A percentile compares a stretch with the other conserved stretches of the same genome.
phyloP scores from a whole-genome alignment of 2,888 invertebrate species.

The Cheiracanthium punctorium region DNA sequence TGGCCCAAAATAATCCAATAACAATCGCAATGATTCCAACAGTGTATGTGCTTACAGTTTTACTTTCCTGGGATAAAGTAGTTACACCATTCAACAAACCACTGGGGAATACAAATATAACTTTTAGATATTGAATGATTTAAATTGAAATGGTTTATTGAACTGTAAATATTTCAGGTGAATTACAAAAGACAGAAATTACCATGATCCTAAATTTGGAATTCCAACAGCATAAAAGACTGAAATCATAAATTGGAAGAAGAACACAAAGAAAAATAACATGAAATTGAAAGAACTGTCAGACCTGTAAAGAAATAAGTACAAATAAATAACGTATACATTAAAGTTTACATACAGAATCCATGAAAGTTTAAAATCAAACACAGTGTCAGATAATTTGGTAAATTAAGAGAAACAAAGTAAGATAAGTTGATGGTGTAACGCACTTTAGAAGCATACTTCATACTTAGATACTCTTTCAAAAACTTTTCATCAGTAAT shows the following conservation, averaged over 20 bases:
- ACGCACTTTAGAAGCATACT: too few relatives aligned
- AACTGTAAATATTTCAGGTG: too few relatives aligned
- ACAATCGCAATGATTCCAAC: conserved; percentile 87
- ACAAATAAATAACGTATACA: neutral
- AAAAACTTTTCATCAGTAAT: too few relatives aligned
- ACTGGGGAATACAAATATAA: conserved; percentile 78
- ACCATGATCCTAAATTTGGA: conserved; percentile 90
- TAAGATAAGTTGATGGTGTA: too few relatives aligned
- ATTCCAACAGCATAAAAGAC: conserved; percentile 92
- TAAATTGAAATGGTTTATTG: too few relatives aligned
- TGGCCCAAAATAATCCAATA: conserved; percentile 86
- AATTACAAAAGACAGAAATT: conserved; percentile 66
- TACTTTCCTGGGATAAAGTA: conserved; percentile 78
- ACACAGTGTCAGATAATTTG: too few relatives aligned
- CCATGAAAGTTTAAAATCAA: too few relatives aligned
- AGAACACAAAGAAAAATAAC: conserved; percentile 99
- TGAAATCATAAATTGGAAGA: conserved; percentile 94
- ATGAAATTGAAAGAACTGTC: conserved; percentile 99
- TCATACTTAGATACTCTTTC: too few relatives aligned
- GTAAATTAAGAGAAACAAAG: too few relatives aligned
- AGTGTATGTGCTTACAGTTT: conserved; percentile 79
- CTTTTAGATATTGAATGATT: too few relatives aligned
- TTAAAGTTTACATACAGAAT: neutral
- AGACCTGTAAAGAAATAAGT: conserved; percentile 84
- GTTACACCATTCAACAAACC: conserved; percentile 87